A percentile compares a stretch with the other conserved stretches of the same genome.
Evolutionary conservation across 2,888 invertebrate species (phyloP).

Genomic region (Cantharis lateralis): DNA sequence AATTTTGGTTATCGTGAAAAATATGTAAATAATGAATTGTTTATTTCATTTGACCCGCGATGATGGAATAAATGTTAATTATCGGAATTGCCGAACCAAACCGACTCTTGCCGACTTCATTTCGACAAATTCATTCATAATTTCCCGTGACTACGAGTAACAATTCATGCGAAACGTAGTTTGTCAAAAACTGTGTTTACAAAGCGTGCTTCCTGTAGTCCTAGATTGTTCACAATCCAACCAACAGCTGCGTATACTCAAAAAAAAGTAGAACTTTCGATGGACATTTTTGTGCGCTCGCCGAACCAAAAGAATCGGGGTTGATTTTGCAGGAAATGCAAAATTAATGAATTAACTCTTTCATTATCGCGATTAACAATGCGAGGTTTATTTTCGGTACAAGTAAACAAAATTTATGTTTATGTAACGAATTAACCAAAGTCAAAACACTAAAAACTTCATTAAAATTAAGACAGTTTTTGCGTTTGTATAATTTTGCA

Average conservation of each 20-base stretch:
- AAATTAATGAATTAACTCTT: background rate
- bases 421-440: background rate
- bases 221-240: background rate
- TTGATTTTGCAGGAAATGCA: background rate
- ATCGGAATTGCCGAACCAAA: slow-evolving; percentile 22
- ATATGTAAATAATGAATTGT: slow-evolving; percentile 26
- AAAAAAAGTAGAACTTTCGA: background rate
- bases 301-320: background rate
- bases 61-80: slow-evolving; percentile 29
- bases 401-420: background rate
- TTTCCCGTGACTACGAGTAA: slow-evolving; percentile 33
- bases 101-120: slow-evolving; percentile 22
- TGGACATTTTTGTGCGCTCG: background rate
- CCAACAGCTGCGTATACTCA: background rate
- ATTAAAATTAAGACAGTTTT: background rate
- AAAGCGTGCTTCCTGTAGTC: slow-evolving; percentile 34
- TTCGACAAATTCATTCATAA: slow-evolving; percentile 35
- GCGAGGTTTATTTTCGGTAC: background rate
- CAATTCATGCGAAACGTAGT: slow-evolving; percentile 33
- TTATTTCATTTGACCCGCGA: slow-evolving; percentile 31
- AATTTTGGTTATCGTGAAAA: slow-evolving; percentile 23
- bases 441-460: background rate
- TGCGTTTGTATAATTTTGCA: background rate
- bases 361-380: background rate
- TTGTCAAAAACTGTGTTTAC: slow-evolving; percentile 37